These are phyloP conservation scores for Eurypyga helias DNA, from an alignment of 2,113 vertebrate species.

Conservation along the genomic window DNA sequence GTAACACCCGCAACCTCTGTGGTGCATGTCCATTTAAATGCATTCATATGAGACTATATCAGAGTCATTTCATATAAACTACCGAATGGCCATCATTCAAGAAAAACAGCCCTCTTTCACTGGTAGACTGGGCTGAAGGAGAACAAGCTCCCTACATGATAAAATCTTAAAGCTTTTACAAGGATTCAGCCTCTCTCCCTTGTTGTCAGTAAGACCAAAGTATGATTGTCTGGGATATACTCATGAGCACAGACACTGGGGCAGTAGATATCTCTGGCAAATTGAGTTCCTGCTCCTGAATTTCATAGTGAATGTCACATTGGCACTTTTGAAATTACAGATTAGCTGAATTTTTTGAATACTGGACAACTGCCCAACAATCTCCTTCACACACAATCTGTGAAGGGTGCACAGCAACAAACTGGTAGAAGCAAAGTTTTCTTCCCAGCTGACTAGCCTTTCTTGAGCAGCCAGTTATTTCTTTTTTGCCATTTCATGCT, in stretches of 20 bases:
- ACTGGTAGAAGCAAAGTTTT: not conserved
- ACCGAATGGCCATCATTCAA: not conserved
- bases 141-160: not conserved
- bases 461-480: not conserved
- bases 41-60: not conserved
- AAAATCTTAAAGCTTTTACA: not conserved
- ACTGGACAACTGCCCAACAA: not conserved
- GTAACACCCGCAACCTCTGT: not conserved
- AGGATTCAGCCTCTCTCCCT: rapidly evolving
- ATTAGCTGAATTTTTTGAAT: not conserved
- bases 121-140: not conserved
- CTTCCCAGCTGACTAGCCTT: not conserved
- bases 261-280: not conserved
- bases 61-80: not conserved
- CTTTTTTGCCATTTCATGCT: constrained; percentile 6
- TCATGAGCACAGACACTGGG: not conserved
- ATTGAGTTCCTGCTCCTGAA: not conserved
- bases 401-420: not conserved
- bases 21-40: not conserved
- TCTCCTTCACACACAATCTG: not conserved
- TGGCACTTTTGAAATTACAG: not conserved
- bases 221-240: not conserved
- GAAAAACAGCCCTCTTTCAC: not conserved
- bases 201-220: not conserved
- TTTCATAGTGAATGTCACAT: not conserved